Evolutionary conservation across 1,140 invertebrate genomes (phyloP), one percentile per base, ranked within the genome.

Genomic region (Brachionus angularis): DNA sequence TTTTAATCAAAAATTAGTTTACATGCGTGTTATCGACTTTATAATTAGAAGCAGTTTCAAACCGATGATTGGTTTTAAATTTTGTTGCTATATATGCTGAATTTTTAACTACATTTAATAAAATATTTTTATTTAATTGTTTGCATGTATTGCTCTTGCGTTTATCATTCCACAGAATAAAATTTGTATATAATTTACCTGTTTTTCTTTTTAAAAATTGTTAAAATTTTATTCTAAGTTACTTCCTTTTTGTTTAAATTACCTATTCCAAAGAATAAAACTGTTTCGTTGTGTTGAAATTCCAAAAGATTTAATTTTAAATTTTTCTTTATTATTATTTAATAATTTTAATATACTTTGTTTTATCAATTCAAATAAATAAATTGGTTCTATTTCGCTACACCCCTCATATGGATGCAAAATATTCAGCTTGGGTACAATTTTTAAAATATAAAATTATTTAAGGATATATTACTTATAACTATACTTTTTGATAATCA

Each of bases 201-300:
- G 53, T 39, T 23, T 39, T 58, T 16, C 53, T 58, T 12, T 1
- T 14, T 25, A 36, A 39, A 58, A 58, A 33, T 25, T 1, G 16
- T 34, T 10, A 34, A 34, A n/a, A 21, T 21, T 55, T 33, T 33
- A 3, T 12, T 3, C 7, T 21, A 21, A 8, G 33, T 33, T 16
- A 39, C 16, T 18, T 34, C 18, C 18, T 7, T 42, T 42, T 42
- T 14, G 3, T 12, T 16, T 18, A 4, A 18, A 5, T 7, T 58
- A 58, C 53, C 53, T 33, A 39, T 58, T 58, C 53, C 53, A 58
- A 39, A 58, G 25, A 10, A 58, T 21, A 39, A 58, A 39, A 8
- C 53, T 58, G 25, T 58, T 58, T 42, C 53, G 8, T 58, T 58
- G 53, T 21, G 53, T 58, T n/a, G 53, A 58, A 18, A 58, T 58